These are phyloP conservation scores for Spilogale gracilis DNA, from an alignment of 2,113 vertebrate genomes.

Conservation along the genomic window DNA sequence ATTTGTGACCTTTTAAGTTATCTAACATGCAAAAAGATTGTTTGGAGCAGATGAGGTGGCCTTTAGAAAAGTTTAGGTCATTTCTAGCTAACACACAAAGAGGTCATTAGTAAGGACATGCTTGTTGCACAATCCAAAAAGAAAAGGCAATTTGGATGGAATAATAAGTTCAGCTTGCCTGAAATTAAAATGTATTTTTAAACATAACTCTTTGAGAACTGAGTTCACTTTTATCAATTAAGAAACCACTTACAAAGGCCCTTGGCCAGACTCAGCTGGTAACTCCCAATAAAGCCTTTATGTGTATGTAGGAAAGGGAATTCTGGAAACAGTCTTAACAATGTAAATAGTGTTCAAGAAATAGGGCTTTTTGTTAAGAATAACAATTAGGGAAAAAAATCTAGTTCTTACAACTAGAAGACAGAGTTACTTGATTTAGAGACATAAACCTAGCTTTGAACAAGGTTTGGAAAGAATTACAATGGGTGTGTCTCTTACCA, in stretches of 20 bases:
- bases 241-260: constrained; percentile 66
- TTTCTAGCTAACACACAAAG: constrained; percentile 72
- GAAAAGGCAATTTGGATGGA: constrained; percentile 48
- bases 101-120: constrained; percentile 59
- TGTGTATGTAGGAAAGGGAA: constrained; percentile 56
- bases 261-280: constrained; percentile 53
- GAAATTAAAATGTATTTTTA: constrained; percentile 78
- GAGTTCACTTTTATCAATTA: constrained; percentile 61
- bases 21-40: constrained; percentile 62
- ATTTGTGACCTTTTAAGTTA: constrained; percentile 66
- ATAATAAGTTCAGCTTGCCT: constrained; percentile 63
- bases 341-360: constrained; percentile 61
- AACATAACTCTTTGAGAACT: constrained; percentile 59
- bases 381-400: background rate
- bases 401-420: constrained; percentile 2
- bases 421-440: constrained; percentile 25
- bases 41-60: constrained; percentile 50
- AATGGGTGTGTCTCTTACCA: constrained; percentile 85
- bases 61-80: constrained; percentile 67
- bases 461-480: background rate
- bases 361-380: background rate
- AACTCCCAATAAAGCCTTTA: constrained; percentile 56
- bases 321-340: constrained; percentile 62
- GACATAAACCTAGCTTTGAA: background rate
- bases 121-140: constrained; percentile 62